Conservation (phyloP, 2,888 invertebrate species). For the Boloria euphrosyne region DNA sequence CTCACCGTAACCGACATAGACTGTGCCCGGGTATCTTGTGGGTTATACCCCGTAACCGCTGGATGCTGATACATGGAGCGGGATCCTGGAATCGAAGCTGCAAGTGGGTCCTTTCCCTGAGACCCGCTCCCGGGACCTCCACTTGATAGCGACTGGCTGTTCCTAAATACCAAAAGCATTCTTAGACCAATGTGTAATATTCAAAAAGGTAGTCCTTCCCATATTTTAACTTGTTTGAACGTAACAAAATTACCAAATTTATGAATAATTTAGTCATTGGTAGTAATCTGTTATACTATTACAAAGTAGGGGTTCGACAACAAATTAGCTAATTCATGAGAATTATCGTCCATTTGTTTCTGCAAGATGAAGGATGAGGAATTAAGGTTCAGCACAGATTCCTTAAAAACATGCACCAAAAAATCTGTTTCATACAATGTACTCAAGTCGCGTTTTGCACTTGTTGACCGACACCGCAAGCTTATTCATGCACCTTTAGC, state of each 20-base stretch:
- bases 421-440: not conserved
- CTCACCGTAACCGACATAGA: constrained; percentile 72
- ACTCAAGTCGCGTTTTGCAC: constrained; percentile 12
- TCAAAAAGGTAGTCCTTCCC: not conserved
- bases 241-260: no score
- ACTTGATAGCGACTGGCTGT: constrained; percentile 67
- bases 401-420: constrained; percentile 20
- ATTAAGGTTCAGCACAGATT: not conserved
- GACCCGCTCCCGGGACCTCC: constrained; percentile 65
- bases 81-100: constrained; percentile 65
- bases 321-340: no score
- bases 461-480: constrained; percentile 33
- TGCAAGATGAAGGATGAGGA: not conserved
- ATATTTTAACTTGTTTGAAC: not conserved
- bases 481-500: constrained; percentile 28
- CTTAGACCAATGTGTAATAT: not conserved
- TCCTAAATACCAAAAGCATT: constrained; percentile 54
- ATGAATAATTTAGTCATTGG: no score
- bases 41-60: constrained; percentile 70
- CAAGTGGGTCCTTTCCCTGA: constrained; percentile 76
- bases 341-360: not conserved
- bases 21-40: constrained; percentile 69
- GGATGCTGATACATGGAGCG: constrained; percentile 74
- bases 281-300: no score
- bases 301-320: no score